Evolutionary conservation across 53 echinoderm and acorn worm species (phyloP).

Genomic region (Luidia sarsii): DNA sequence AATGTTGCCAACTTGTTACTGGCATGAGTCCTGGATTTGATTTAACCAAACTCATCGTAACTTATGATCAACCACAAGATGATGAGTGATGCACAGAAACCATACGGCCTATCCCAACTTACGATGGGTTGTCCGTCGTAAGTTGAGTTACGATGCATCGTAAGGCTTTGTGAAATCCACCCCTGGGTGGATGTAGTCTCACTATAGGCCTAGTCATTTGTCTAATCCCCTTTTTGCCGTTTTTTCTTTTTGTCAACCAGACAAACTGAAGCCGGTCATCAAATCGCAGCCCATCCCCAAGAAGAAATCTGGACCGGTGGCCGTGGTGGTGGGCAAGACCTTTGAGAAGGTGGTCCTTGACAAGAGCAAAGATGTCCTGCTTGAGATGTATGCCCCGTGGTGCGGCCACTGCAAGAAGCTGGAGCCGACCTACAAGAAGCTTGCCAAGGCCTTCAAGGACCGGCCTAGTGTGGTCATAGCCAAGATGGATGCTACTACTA

Average conservation of each 20-base stretch:
- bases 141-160: no score
- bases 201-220: no score
- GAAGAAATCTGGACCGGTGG: constrained; percentile 88
- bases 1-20: no score
- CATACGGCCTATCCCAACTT: no score
- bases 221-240: background rate
- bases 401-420: constrained; percentile 99
- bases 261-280: constrained; percentile 85
- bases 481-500: constrained; percentile 95
- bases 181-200: no score
- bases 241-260: constrained; percentile 34
- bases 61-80: no score
- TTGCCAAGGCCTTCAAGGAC: constrained; percentile 92
- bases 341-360: constrained; percentile 90
- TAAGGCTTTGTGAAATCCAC: no score
- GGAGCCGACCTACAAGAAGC: constrained; percentile 89
- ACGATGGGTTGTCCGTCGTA: no score
- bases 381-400: constrained; percentile 98
- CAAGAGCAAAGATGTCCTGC: constrained; percentile 73
- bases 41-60: no score
- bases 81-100: no score
- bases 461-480: constrained; percentile 76
- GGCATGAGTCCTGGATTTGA: no score
- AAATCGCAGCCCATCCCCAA: constrained; percentile 93
- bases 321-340: constrained; percentile 80